Conservation (phyloP, 2,113 vertebrate genomes). For the Calonectris borealis region DNA sequence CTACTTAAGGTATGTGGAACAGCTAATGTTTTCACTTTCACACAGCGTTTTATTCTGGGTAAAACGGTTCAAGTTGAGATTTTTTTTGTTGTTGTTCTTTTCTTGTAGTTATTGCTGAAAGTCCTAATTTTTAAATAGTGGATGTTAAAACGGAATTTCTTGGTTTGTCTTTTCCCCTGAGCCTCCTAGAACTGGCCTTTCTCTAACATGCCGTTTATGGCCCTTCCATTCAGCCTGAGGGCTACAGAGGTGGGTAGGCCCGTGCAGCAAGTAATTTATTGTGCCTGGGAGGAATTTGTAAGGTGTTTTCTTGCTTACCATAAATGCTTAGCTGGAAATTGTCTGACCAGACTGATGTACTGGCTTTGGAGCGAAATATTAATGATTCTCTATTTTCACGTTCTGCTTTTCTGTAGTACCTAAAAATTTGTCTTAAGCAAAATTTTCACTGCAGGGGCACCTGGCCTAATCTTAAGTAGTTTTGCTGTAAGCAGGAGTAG, state of each 20-base stretch:
- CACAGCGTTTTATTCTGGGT: background rate
- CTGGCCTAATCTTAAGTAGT: background rate
- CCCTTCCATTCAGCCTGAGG: background rate
- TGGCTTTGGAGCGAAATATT: background rate
- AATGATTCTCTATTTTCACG: rapidly evolving
- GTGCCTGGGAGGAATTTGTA: background rate
- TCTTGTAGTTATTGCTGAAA: background rate
- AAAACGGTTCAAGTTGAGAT: background rate
- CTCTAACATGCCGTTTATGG: background rate
- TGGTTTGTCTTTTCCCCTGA: background rate
- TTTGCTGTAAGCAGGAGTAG: background rate
- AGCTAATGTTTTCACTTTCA: background rate
- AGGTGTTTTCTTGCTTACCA: background rate
- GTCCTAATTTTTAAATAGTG: background rate
- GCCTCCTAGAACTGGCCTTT: background rate
- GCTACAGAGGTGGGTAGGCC: background rate
- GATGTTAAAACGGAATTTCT: background rate
- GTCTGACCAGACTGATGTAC: background rate
- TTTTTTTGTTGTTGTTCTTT: background rate
- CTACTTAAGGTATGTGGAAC: slow-evolving; percentile 29
- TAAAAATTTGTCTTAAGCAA: background rate
- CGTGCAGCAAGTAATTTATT: background rate
- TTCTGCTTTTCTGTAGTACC: background rate
- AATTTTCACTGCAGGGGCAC: background rate
- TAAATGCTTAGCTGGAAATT: background rate